Evolutionary conservation across 2,888 invertebrate species (phyloP).

Genomic region (Pseudoips prasinana): DNA sequence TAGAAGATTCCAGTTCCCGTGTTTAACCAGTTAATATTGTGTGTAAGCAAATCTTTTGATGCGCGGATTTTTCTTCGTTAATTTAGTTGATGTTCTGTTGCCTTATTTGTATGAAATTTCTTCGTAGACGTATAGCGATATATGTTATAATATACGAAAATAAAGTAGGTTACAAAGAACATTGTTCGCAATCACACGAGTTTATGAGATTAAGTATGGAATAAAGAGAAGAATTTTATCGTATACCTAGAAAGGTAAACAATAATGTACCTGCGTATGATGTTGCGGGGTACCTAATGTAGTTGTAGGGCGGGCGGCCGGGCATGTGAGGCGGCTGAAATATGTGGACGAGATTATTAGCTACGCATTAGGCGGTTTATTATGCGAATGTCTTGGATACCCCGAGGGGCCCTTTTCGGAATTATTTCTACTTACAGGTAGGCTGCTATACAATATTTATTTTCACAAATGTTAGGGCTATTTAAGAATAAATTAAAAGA

Average conservation of each 20-base stretch:
- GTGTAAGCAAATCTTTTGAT: conserved; percentile 58
- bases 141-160: conserved; percentile 21
- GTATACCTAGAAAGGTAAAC: conserved; percentile 12
- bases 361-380: conserved; percentile 6
- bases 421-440: too few species aligned
- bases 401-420: too few species aligned
- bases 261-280: conserved; percentile 13
- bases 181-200: conserved; percentile 12
- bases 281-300: conserved; percentile 1
- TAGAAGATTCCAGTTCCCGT: conserved; percentile 39
- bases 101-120: conserved; percentile 24
- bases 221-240: too few species aligned
- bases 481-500: too few species aligned
- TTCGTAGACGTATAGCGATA: conserved; percentile 4
- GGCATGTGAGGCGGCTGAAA: conserved; percentile 1
- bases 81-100: conserved; percentile 36
- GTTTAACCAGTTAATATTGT: conserved; percentile 52
- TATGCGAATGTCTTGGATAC: conserved; percentile 16
- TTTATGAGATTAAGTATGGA: too few species aligned
- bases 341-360: conserved; percentile 3
- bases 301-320: neutral
- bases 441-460: too few species aligned
- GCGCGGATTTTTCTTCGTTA: conserved; percentile 42
- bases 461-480: too few species aligned
- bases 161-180: conserved; percentile 9